Percentiles rank a stretch among this genome's conserved stretches.
Evolutionary conservation across 1,140 invertebrate genomes (phyloP).

Genomic region (Lucilia cuprina): DNA sequence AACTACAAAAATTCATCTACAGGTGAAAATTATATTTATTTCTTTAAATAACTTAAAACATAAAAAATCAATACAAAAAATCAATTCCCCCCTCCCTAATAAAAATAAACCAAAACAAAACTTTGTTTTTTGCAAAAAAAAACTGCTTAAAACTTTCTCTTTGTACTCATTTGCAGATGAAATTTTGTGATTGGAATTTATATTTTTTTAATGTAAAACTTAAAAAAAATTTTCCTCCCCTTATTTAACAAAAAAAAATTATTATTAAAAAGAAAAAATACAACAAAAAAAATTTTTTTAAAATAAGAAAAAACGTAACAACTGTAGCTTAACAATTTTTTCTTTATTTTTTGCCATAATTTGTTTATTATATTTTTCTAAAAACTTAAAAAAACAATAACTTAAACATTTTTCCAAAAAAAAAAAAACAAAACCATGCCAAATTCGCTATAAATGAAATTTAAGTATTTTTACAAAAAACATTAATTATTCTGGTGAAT

Average conservation of each 20-base stretch:
- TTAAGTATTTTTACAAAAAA: not conserved
- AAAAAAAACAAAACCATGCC: conserved; percentile 41
- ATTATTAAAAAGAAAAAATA: conserved; percentile 37
- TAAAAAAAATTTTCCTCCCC: not conserved
- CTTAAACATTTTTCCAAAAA: conserved; percentile 22
- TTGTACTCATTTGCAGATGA: conserved; percentile 30
- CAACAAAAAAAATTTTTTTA: conserved; percentile 36
- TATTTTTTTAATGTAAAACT: not conserved
- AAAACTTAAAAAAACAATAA: conserved; percentile 29
- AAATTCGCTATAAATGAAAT: conserved; percentile 38
- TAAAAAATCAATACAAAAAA: not conserved
- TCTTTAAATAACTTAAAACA: not conserved
- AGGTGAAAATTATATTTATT: conserved; percentile 33
- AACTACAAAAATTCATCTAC: conserved; percentile 34
- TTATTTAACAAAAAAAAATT: not conserved
- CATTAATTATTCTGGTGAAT: conserved; percentile 14
- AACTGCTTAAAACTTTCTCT: too few relatives aligned
- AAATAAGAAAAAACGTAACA: conserved; percentile 5
- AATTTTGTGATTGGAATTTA: conserved; percentile 36
- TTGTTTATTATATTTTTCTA: conserved; percentile 2
- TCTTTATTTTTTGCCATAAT: not conserved
- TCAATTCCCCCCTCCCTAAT: not conserved
- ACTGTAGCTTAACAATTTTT: conserved; percentile 41
- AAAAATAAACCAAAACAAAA: conserved; percentile 10
- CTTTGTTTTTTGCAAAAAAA: not conserved